Percentiles rank a stretch among this genome's conserved stretches.
Conservation (phyloP, 2,797 vertebrate species). For the Cryptoprocta ferox region DNA sequence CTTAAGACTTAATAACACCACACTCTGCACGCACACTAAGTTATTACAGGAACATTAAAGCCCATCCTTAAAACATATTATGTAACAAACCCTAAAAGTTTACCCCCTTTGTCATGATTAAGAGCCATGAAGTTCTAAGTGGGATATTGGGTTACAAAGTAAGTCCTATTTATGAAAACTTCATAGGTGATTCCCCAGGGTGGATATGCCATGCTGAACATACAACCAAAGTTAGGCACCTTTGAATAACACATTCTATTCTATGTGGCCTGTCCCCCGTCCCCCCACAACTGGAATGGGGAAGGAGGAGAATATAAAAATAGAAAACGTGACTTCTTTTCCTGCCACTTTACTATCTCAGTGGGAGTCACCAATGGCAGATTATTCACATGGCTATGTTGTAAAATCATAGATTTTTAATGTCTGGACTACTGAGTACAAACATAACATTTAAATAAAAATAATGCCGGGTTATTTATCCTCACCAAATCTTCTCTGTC, state of each 20-base stretch:
- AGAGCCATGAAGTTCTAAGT: neutral
- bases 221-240: neutral
- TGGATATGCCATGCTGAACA: neutral
- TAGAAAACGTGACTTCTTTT: neutral
- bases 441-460: conserved; percentile 86
- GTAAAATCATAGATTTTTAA: conserved; percentile 83
- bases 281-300: neutral
- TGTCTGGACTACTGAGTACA: conserved; percentile 81
- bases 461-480: conserved; percentile 84
- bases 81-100: neutral
- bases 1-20: neutral
- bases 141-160: neutral
- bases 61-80: conserved; percentile 17
- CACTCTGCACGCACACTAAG: neutral
- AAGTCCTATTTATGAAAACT: neutral
- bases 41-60: conserved; percentile 25
- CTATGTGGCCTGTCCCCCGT: neutral
- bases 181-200: neutral
- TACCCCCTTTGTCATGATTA: neutral
- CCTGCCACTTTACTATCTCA: conserved; percentile 61
- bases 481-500: conserved; percentile 84
- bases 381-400: conserved; percentile 81
- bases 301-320: neutral
- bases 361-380: conserved; percentile 76
- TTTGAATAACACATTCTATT: neutral